Evolutionary conservation across 2,113 vertebrate species (phyloP).

Genomic region (Tachuris rubrigastra): DNA sequence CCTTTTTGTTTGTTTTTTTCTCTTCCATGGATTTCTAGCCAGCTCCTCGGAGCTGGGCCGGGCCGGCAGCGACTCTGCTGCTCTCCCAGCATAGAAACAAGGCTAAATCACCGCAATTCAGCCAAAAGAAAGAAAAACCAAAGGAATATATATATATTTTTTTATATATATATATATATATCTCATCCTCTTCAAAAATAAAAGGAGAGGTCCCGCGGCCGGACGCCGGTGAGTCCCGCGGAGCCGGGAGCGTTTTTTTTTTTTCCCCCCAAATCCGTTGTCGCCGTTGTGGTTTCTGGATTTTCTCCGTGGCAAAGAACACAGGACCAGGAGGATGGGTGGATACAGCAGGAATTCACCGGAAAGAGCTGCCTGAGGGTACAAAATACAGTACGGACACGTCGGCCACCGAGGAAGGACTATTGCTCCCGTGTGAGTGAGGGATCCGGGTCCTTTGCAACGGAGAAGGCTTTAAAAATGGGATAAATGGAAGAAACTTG

Average conservation of each 20-base stretch:
- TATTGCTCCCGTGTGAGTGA: slow-evolving; percentile 79
- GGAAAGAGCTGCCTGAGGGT: slow-evolving; percentile 83
- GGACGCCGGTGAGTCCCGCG: slow-evolving; percentile 31
- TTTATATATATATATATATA: slow-evolving; percentile 1
- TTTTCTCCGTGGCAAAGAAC: slow-evolving; percentile 76
- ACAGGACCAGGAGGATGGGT: slow-evolving; percentile 59
- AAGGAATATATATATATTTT: slow-evolving; percentile 29
- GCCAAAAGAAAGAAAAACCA: slow-evolving; percentile 57
- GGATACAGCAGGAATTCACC: slow-evolving; percentile 82
- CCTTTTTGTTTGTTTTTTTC: slow-evolving; percentile 20
- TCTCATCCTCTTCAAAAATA: slow-evolving; percentile 65
- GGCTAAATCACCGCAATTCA: slow-evolving; percentile 73
- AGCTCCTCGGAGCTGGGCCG: slow-evolving; percentile 67
- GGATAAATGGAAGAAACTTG: background rate
- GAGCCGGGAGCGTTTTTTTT: background rate
- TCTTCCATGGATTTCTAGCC: slow-evolving; percentile 66
- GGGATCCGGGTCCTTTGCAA: slow-evolving; percentile 73
- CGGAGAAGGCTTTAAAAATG: slow-evolving; percentile 69
- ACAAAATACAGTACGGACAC: slow-evolving; percentile 82
- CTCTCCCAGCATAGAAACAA: slow-evolving; percentile 67
- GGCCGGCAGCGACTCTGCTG: slow-evolving; percentile 55
- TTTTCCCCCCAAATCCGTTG: background rate
- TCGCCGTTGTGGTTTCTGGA: background rate
- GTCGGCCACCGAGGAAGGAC: slow-evolving; percentile 76
- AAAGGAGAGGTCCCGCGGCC: slow-evolving; percentile 76